Evolutionary conservation across 1,140 invertebrate genomes (phyloP), one percentile per base, ranked within the genome.

Genomic region (Zaprionus ornatus): DNA sequence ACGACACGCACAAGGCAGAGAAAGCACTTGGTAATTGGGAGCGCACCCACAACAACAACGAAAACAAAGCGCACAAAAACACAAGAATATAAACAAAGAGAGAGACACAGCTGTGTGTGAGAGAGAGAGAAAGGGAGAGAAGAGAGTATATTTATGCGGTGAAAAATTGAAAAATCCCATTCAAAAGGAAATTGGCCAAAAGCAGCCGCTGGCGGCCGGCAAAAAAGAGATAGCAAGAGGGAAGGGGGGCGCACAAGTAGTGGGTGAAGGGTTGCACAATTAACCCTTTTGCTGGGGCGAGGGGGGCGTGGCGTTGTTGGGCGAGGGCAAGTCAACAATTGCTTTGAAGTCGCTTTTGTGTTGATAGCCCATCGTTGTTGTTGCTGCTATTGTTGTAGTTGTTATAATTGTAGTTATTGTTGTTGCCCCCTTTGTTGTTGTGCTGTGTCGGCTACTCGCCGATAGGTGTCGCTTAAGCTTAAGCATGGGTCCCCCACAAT

Each of bases 1-100:
- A 25, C 64, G 48, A 37, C 25, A 77, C 63, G 50, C 69, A 77
- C 45, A 57, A 23, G 25, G 27, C 68, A 79, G 45, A 64, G 35
- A 80, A 75, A 62, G 35, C 74, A 85, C 74, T 77, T 77, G 69
- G 63, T 64, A 81, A 80, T 63, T 76, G 79, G 85, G 79, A 79
- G 77, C 79, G 57, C 84, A 85, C 81, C 78, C 80, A 90, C 74
- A 62, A 67, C 57, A 48, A 70, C 37, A 55, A 71, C 62, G 61
- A 66, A 55, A 72, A 65, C 56, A 50, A 50, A 50, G 45, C 45
- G 45, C 17, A 48, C 32, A 37, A 63, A 40, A 12, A 60, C 35
- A 62, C 56, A 42, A 57, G 64, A 60, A 61, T 62, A 27, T n/a
- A 42, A 55, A 21, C 23, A 52, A 64, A 40, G 45, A 52, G 52